phyloP scores from a whole-genome alignment of 2,888 invertebrate genomes.

The Serripes groenlandicus region DNA sequence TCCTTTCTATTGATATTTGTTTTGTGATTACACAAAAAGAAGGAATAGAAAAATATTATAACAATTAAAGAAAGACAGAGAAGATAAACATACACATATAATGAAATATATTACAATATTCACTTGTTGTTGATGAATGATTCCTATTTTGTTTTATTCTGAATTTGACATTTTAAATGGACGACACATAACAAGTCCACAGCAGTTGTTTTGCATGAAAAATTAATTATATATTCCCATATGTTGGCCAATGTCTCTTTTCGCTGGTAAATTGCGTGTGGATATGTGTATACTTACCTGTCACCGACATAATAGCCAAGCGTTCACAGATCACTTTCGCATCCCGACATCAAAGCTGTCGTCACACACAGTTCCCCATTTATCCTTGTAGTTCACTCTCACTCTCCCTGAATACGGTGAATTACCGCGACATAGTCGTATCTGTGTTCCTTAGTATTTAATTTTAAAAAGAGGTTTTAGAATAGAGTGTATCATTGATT shows the following conservation, averaged over 20 bases:
- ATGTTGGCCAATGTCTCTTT: neutral
- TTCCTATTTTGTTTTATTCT: no score
- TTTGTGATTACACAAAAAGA: no score
- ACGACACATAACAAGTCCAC: neutral
- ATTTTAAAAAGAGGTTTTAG: no score
- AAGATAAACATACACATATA: no score
- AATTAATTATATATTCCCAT: neutral
- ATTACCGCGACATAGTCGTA: neutral
- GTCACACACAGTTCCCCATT: constrained; percentile 18
- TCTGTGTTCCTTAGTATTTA: neutral
- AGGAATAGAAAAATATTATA: no score
- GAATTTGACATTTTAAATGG: no score
- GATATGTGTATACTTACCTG: neutral
- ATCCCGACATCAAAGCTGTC: constrained; percentile 6
- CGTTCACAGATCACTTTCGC: constrained; percentile 1
- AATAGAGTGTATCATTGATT: no score
- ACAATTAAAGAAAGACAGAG: no score
- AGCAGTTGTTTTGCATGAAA: neutral
- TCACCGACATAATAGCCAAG: constrained; percentile 5
- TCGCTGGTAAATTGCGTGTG: neutral
- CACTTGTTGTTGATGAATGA: no score
- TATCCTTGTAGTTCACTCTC: neutral
- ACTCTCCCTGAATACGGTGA: neutral
- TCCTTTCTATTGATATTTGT: no score
- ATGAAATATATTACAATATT: no score